phyloP scores from a whole-genome alignment of 2,888 invertebrate genomes.

The Trichogramma evanescens region DNA sequence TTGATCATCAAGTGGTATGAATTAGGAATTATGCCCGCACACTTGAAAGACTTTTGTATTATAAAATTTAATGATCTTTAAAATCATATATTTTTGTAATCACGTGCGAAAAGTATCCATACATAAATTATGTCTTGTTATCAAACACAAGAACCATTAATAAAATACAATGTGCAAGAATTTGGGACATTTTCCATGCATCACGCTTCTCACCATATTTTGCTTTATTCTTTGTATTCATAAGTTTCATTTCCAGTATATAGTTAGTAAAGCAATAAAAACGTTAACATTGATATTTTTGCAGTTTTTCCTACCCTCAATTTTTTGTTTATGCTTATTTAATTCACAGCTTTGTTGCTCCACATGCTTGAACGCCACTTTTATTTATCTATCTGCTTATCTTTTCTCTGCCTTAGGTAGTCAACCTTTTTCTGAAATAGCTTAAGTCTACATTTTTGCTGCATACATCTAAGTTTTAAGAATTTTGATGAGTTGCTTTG shows the following conservation, averaged over 20 bases:
- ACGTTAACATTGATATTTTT: constrained; percentile 11
- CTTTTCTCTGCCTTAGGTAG: constrained; percentile 17
- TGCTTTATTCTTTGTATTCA: constrained; percentile 27
- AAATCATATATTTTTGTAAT: constrained; percentile 19
- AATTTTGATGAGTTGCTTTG: constrained; percentile 2
- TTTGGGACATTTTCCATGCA: constrained; percentile 21
- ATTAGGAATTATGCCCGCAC: background rate
- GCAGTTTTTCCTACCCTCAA: constrained; percentile 25
- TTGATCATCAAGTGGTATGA: constrained; percentile 8
- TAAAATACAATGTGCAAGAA: constrained; percentile 8
- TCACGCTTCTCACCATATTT: constrained; percentile 7
- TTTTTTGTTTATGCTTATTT: background rate
- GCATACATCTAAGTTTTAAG: constrained; percentile 13
- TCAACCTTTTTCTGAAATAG: constrained; percentile 21
- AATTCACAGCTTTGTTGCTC: constrained; percentile 17
- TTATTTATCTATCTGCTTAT: constrained; percentile 17
- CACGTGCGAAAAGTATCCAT: constrained; percentile 6
- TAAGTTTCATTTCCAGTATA: constrained; percentile 37
- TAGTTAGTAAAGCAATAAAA: constrained; percentile 24
- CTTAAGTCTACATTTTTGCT: constrained; percentile 15
- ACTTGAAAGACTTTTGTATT: background rate
- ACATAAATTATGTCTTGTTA: constrained; percentile 1
- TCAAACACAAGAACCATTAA: constrained; percentile 6
- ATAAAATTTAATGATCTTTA: background rate
- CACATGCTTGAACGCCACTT: constrained; percentile 21